Base-by-base conservation (phyloP, 1,140 invertebrate genomes). In the Saccostrea echinata region DNA sequence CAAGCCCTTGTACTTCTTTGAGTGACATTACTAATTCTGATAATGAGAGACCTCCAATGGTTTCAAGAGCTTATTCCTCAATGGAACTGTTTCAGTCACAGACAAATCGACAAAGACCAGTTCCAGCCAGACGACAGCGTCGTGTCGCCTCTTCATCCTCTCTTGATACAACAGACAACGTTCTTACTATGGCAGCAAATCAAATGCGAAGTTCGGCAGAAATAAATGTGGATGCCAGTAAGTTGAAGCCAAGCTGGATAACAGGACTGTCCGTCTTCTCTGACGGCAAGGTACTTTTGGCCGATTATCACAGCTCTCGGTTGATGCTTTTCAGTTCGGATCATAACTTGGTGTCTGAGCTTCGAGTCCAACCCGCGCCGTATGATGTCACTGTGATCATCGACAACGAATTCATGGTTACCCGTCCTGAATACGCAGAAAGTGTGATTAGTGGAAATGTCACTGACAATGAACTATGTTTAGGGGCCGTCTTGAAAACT, bases 311-410 rank as follows among this genome's bases (percentile, higher is more conserved):
- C 13, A 89, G 86, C 33, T 85, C 86, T 64, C 33, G 64, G 1
- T 3, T 89, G 1, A 61, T 80, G n/a, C n/a, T 86, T 6, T 89
- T 68, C 52, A 82, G 43, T 64, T 57, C 82, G 1, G 53, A 85
- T 27, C 57, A 64, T 35, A 64, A 80, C 18, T 30, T 84, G 27
- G 9, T 89, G 27, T 89, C 82, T n/a, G 71, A 86, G 80, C 82
- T 84, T 16, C 8, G 61, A 9, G 71, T 89, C 3, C 27, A 53
- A 52, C 82, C 88, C 3, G 51, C 85, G 6, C 85, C 88, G 24
- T 89, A 89, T 52, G 88, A 89, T 33, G 85, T 86, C 9, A 52
- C 55, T 33, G 27, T 85, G 9, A 87, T 89, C 35, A 81, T 61
- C 12, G 84, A 57, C 35, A 24, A 27, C 43, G 21, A 21, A 12